These are phyloP conservation scores for Gopherus flavomarginatus DNA, from an alignment of 2,113 vertebrate species.

Conservation along the genomic window DNA sequence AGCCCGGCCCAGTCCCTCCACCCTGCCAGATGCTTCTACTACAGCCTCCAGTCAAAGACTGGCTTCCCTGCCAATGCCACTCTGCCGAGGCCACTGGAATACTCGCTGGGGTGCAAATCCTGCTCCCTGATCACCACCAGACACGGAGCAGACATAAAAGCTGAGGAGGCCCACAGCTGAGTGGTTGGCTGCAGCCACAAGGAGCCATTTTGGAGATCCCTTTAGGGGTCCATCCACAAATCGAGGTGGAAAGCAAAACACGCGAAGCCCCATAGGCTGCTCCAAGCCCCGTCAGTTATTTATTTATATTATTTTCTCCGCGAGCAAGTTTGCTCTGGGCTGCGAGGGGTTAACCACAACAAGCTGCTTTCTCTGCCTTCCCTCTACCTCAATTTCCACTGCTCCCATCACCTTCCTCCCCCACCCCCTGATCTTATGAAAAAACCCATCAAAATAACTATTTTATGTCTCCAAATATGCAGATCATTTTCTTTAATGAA, in stretches of 20 bases:
- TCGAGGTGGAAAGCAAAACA: background rate
- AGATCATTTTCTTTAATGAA: conserved; percentile 99
- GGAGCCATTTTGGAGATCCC: background rate
- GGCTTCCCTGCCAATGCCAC: background rate
- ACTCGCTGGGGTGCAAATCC: accelerated
- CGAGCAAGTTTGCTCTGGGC: conserved; percentile 75
- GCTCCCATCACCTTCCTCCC: conserved; percentile 95
- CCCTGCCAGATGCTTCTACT: background rate
- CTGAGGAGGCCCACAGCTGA: background rate
- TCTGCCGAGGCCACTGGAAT: background rate
- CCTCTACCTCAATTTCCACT: conserved; percentile 93
- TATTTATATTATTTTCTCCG: conserved; percentile 64
- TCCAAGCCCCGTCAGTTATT: background rate
- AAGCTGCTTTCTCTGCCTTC: conserved; percentile 75
- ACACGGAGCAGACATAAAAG: background rate
- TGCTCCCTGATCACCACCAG: background rate
- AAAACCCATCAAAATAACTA: conserved; percentile 99
- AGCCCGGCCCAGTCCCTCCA: background rate
- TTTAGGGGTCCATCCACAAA: background rate
- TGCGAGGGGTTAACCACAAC: conserved; percentile 78
- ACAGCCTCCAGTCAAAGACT: background rate
- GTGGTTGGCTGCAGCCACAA: background rate
- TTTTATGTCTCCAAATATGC: conserved; percentile 99
- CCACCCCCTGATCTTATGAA: conserved; percentile 87
- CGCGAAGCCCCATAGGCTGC: background rate